Base-by-base conservation (phyloP, 2,797 vertebrate species). In the Lutjanus argentimaculatus region DNA sequence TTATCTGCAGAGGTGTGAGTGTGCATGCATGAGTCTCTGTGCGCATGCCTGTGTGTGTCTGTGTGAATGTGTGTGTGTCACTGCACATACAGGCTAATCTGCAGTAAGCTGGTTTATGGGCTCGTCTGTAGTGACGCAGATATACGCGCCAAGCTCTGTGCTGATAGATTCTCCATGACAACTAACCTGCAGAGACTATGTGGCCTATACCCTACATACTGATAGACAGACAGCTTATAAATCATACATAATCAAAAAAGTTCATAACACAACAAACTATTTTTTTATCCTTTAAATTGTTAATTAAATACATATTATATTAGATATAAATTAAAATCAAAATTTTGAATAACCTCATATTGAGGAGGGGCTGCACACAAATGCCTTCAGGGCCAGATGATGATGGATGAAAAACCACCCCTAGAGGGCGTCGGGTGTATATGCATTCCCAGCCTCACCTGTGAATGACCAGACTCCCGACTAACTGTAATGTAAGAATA, bases 51-150 rank as follows among this genome's bases (percentile, higher is more conserved):
- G 48, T 66, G 40, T 72, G 73, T 67, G 77, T 82, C 67, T 76
- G 67, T 63, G 72, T 79, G 74, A 75, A 80, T 67, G 74, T 88
- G 86, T 88, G 86, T 81, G 86, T 87, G 76, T 87, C 82, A 80
- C 65, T 80, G 79, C 88, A 85, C 74, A 89, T 87, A 83, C 74
- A 88, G 88, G 91, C 84, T 94, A 96, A 97, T 96, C 95, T 92
- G 92, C 79, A 72, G 91, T 97, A 95, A 96, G 92, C 95, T 93
- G 89, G 88, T 97, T 96, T 95, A 95, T 95, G 92, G 93, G 90
- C 92, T 96, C 90, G 92, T 93, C 88, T 88, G 90, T 85, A 82
- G 92, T 94, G 91, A 95, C 94, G 93, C 93, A 96, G 90, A 85
- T 93, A 91, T 91, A 86, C 64, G 83, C 79, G 76, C 68, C 89